Conservation (phyloP, 2,113 vertebrate species). For the Leptodactylus fuscus region DNA sequence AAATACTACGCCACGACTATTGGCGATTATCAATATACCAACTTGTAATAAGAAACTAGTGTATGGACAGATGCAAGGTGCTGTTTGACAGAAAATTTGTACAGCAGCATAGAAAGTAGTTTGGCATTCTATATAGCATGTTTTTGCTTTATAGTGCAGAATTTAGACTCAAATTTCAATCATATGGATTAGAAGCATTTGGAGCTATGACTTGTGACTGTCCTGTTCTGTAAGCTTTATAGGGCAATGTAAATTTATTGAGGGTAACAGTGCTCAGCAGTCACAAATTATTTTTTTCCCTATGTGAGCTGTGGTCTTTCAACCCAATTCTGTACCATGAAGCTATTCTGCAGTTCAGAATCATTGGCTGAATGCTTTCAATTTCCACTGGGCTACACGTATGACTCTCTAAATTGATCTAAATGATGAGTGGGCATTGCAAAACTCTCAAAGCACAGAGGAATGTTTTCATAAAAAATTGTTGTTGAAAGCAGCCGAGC, state of each 20-base stretch:
- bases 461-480: conserved; percentile 27
- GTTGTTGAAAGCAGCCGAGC: not conserved
- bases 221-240: not conserved
- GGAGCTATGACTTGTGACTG: not conserved
- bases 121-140: no score
- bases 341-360: conserved; percentile 24
- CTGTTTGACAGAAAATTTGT: no score
- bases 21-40: no score
- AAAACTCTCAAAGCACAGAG: conserved; percentile 41
- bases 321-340: not conserved
- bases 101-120: no score
- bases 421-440: conserved; percentile 43
- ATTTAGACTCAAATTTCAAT: not conserved
- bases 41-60: no score
- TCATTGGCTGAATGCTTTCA: conserved; percentile 25
- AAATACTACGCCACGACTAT: no score
- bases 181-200: not conserved
- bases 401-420: conserved; percentile 33
- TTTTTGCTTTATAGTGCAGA: not conserved
- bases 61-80: no score
- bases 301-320: conserved; percentile 15
- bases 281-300: conserved; percentile 7
- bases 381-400: conserved; percentile 18
- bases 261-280: not conserved
- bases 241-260: conserved; percentile 3